These are phyloP conservation scores for Poecilobothrus nobilitatus DNA, from an alignment of 2,888 invertebrate species.

Conservation along the genomic window DNA sequence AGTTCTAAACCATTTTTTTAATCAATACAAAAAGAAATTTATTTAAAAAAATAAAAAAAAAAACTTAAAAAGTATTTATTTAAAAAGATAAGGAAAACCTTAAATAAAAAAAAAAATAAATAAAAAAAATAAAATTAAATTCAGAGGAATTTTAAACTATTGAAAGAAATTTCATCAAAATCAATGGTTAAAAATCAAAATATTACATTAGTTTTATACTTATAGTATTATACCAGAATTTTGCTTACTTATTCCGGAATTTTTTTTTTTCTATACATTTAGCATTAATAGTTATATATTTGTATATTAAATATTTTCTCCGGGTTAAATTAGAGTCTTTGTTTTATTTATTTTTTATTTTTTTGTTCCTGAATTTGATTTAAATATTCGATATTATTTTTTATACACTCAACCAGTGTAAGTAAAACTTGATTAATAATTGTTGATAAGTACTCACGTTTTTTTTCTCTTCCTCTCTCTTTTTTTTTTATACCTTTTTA, in stretches of 20 bases:
- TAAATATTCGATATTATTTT: slow-evolving; percentile 2
- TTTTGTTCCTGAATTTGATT: neutral
- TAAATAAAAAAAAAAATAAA: neutral
- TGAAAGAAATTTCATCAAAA: neutral
- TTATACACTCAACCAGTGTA: neutral
- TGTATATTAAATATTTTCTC: neutral
- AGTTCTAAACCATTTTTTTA: too few species aligned
- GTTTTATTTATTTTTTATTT: too few species aligned
- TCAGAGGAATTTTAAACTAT: neutral
- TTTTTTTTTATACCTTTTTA: neutral
- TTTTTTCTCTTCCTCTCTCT: neutral
- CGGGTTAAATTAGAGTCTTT: slow-evolving; percentile 6
- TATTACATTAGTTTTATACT: neutral
- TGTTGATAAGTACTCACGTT: slow-evolving; percentile 6
- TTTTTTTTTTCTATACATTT: neutral
- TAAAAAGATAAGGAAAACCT: too few species aligned
- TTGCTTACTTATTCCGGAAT: neutral
- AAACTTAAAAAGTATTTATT: too few species aligned
- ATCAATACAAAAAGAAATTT: too few species aligned
- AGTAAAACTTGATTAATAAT: slow-evolving; percentile 6
- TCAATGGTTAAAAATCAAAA: slow-evolving; percentile 6
- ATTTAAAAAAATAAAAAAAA: too few species aligned
- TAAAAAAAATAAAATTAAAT: neutral
- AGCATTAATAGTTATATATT: neutral
- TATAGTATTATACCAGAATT: too few species aligned